Percentiles rank a stretch among this genome's conserved stretches.
Evolutionary conservation across 2,113 vertebrate genomes (phyloP).

Genomic region (Corydoras sp.): DNA sequence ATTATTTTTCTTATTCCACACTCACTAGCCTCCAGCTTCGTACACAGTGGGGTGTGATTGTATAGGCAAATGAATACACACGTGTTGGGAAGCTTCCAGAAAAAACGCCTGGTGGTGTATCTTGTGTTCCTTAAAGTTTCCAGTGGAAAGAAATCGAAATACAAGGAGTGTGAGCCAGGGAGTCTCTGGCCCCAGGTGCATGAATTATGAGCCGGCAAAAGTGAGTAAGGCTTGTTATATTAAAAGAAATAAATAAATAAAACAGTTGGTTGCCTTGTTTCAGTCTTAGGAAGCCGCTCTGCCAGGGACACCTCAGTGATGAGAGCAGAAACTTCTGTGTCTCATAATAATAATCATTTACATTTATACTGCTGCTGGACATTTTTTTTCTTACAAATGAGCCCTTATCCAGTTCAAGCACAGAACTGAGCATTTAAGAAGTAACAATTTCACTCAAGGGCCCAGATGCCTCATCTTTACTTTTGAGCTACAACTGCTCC

Average conservation of each 20-base stretch:
- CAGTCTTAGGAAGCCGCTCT: not conserved
- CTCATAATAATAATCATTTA: not conserved
- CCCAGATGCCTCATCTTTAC: not conserved
- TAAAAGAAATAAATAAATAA: not conserved
- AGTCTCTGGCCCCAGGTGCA: conserved; percentile 31
- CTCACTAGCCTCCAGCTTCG: not conserved
- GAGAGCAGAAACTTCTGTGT: not conserved
- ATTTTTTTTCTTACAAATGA: not conserved
- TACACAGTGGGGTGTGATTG: not conserved
- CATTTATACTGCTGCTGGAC: not conserved
- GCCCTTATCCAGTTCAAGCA: not conserved
- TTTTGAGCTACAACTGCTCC: not conserved
- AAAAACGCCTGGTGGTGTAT: conserved; percentile 1
- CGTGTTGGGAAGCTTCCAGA: conserved; percentile 15
- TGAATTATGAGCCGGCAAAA: conserved; percentile 20
- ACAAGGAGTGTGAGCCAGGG: conserved; percentile 14
- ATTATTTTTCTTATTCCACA: not conserved
- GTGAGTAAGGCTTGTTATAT: conserved; percentile 13
- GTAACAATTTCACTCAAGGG: not conserved
- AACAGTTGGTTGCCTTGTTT: conserved; percentile 1
- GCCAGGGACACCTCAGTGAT: not conserved
- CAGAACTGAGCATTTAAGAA: not conserved
- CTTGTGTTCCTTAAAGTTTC: conserved; percentile 27
- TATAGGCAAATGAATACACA: conserved; percentile 10
- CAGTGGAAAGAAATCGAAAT: conserved; percentile 28